phyloP scores from a whole-genome alignment of 1,140 invertebrate species.

The Wiebesia pumilae region DNA sequence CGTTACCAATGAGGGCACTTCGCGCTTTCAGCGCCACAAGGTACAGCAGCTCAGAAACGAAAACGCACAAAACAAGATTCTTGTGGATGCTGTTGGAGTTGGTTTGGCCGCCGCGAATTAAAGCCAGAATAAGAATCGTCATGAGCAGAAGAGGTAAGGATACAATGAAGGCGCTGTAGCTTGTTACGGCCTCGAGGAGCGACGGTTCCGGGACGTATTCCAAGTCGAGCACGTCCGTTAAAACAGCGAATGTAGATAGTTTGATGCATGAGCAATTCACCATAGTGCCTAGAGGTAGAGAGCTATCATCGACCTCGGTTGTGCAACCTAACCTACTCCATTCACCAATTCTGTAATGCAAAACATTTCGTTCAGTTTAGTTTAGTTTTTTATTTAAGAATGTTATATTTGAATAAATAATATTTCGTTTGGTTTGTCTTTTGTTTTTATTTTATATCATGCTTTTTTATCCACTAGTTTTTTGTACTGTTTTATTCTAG shows the following conservation, averaged over 20 bases:
- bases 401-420: too few species aligned
- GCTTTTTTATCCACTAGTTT: too few species aligned
- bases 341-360: slow-evolving; percentile 78
- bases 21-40: slow-evolving; percentile 89
- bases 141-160: slow-evolving; percentile 86
- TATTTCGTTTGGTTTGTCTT: too few species aligned
- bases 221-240: slow-evolving; percentile 93
- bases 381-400: too few species aligned
- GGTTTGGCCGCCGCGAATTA: slow-evolving; percentile 86
- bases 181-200: slow-evolving; percentile 88
- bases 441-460: too few species aligned
- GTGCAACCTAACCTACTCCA: slow-evolving; percentile 94
- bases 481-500: too few species aligned
- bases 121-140: slow-evolving; percentile 83
- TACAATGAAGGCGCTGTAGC: slow-evolving; percentile 91
- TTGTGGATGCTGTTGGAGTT: slow-evolving; percentile 97
- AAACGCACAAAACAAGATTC: slow-evolving; percentile 92
- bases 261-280: slow-evolving; percentile 97
- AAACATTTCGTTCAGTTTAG: not conserved
- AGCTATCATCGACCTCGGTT: slow-evolving; percentile 82
- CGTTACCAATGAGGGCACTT: slow-evolving; percentile 83
- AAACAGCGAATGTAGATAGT: slow-evolving; percentile 92
- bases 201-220: slow-evolving; percentile 91
- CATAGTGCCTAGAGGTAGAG: slow-evolving; percentile 72
- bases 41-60: slow-evolving; percentile 90